These are phyloP conservation scores for Stenotaenia linearis DNA, from an alignment of 2,888 invertebrate species.

Conservation along the genomic window DNA sequence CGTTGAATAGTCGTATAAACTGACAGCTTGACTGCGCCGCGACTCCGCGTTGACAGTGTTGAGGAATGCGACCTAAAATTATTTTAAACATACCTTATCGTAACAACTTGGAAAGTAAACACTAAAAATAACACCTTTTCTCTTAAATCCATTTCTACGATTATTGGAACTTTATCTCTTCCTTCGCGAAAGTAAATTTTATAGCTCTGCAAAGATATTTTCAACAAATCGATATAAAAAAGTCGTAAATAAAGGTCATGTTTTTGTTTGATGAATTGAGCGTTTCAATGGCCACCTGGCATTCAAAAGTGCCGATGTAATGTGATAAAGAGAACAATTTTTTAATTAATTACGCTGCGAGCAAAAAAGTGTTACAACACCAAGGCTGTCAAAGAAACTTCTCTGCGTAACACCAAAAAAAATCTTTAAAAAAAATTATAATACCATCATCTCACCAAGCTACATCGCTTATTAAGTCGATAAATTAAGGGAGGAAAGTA, in stretches of 20 bases:
- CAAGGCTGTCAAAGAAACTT: neutral
- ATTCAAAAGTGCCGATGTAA: neutral
- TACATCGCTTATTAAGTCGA: neutral
- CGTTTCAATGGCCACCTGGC: neutral
- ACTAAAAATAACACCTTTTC: constrained; percentile 15
- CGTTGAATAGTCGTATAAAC: constrained; percentile 17
- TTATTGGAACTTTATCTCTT: constrained; percentile 7
- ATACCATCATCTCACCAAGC: neutral
- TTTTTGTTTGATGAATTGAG: neutral
- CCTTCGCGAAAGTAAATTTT: constrained; percentile 17
- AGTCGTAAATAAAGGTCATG: neutral
- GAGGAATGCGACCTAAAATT: neutral
- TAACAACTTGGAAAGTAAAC: neutral
- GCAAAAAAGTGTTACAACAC: neutral
- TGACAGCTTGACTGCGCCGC: neutral
- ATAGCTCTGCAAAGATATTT: neutral
- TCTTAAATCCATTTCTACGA: constrained; percentile 13
- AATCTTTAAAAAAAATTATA: neutral
- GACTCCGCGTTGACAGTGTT: neutral
- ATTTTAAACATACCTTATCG: neutral
- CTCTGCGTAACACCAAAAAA: neutral
- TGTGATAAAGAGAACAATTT: neutral
- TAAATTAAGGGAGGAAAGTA: neutral
- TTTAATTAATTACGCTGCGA: neutral
- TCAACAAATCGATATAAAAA: neutral